Conservation (phyloP, 2,113 vertebrate genomes). For the human region DNA sequence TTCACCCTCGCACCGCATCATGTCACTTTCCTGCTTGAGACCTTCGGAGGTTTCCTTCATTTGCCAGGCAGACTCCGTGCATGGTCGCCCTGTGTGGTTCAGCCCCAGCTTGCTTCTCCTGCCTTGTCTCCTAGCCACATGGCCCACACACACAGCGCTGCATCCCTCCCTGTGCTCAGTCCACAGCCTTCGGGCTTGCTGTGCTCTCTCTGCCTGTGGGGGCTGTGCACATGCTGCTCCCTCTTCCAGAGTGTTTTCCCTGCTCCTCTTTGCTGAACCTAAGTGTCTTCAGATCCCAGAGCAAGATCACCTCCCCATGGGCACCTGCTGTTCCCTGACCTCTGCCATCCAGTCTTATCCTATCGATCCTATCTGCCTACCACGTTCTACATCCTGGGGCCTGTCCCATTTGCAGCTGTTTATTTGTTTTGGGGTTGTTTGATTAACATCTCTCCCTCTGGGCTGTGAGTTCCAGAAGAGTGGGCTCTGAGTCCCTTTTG, state of each 20-base stretch:
- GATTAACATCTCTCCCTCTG: background rate
- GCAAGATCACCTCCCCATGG: background rate
- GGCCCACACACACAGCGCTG: accelerated
- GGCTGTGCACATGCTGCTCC: background rate
- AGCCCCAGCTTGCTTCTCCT: background rate
- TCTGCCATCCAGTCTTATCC: accelerated
- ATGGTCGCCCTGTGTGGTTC: accelerated
- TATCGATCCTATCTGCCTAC: background rate
- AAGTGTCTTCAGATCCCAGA: background rate
- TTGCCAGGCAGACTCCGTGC: background rate
- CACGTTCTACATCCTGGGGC: background rate
- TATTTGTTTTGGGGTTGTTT: background rate
- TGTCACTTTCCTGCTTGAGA: background rate
- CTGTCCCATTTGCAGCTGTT: background rate
- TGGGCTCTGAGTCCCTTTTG: background rate
- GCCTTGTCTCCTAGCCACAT: background rate
- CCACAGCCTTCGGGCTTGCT: background rate
- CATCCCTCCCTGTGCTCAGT: background rate
- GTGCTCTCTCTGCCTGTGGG: background rate
- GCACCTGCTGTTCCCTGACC: background rate
- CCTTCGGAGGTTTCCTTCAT: background rate
- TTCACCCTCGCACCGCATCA: background rate
- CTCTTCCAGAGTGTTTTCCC: background rate
- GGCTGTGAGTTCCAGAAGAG: background rate
- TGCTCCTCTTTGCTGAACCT: background rate